Percentiles rank a stretch among this genome's conserved stretches.
Evolutionary conservation across 2,888 invertebrate species (phyloP).

Genomic region (Drosophila melanocephala): DNA sequence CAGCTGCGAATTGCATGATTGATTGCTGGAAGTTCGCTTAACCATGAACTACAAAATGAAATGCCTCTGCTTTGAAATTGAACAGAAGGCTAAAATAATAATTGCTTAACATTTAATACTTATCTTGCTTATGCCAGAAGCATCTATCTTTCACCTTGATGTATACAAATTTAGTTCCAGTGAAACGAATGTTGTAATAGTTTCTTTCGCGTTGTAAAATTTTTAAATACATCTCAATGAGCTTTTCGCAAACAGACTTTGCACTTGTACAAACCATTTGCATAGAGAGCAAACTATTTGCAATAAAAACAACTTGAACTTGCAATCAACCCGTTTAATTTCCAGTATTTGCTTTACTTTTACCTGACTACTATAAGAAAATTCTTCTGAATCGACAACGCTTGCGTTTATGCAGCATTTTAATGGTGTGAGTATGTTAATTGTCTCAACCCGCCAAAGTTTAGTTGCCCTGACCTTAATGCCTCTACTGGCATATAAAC

Average conservation of each 20-base stretch:
- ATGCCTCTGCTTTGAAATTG: not conserved
- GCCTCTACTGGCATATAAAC: slow-evolving; percentile 7
- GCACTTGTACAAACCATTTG: slow-evolving; percentile 16
- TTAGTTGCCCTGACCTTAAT: slow-evolving; percentile 48
- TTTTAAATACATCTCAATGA: slow-evolving; percentile 1
- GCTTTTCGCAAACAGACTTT: not conserved
- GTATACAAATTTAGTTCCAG: not conserved
- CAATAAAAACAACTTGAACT: slow-evolving; percentile 23
- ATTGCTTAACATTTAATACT: not conserved
- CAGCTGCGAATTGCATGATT: slow-evolving; percentile 64
- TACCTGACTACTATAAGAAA: slow-evolving; percentile 41
- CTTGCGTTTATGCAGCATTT: slow-evolving; percentile 28
- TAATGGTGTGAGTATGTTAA: slow-evolving; percentile 52
- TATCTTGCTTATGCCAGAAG: not conserved
- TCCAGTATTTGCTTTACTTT: slow-evolving; percentile 32
- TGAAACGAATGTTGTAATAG: not conserved
- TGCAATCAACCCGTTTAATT: slow-evolving; percentile 41
- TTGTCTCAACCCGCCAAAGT: slow-evolving; percentile 43
- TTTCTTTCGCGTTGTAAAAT: not conserved
- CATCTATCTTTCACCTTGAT: not conserved
- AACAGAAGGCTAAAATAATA: not conserved
- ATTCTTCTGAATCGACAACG: slow-evolving; percentile 23
- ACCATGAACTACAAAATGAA: slow-evolving; percentile 16
- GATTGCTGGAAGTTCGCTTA: slow-evolving; percentile 34
- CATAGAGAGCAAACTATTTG: slow-evolving; percentile 7